A percentile compares a stretch with the other conserved stretches of the same genome.
Conservation (phyloP, 2,113 vertebrate species). For the Bujurquina vittata region DNA sequence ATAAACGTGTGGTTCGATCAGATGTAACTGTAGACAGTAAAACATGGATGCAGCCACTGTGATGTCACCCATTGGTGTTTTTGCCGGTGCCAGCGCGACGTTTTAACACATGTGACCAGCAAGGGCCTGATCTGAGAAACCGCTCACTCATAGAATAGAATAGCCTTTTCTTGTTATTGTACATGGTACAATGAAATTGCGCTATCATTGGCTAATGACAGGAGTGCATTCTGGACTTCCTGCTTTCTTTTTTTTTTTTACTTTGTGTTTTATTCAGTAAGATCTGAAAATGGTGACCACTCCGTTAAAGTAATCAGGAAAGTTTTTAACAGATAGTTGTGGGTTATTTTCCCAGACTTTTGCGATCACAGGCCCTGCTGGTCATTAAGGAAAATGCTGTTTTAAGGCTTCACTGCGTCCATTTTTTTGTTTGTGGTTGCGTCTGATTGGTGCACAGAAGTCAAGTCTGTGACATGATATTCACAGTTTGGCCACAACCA, state of each 20-base stretch:
- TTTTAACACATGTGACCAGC: no score
- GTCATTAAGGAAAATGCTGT: neutral
- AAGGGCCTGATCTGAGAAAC: no score
- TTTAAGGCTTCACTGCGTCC: neutral
- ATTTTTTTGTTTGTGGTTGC: neutral
- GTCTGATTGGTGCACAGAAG: neutral
- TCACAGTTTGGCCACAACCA: no score
- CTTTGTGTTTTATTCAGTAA: neutral
- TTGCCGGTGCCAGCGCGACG: no score
- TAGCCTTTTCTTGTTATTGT: no score
- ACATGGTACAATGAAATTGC: no score
- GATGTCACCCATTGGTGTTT: no score
- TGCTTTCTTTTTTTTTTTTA: no score
- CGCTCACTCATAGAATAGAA: no score
- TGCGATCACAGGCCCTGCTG: no score
- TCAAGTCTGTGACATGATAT: neutral
- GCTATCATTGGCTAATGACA: no score
- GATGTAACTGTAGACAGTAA: neutral
- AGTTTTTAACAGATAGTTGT: neutral
- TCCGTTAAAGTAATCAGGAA: neutral
- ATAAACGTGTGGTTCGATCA: neutral
- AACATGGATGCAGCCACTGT: neutral
- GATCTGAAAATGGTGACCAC: neutral
- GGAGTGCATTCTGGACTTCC: neutral
- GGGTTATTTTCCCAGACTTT: neutral